phyloP scores from a whole-genome alignment of 2,888 invertebrate genomes.

The Bhutanitis thaidina region DNA sequence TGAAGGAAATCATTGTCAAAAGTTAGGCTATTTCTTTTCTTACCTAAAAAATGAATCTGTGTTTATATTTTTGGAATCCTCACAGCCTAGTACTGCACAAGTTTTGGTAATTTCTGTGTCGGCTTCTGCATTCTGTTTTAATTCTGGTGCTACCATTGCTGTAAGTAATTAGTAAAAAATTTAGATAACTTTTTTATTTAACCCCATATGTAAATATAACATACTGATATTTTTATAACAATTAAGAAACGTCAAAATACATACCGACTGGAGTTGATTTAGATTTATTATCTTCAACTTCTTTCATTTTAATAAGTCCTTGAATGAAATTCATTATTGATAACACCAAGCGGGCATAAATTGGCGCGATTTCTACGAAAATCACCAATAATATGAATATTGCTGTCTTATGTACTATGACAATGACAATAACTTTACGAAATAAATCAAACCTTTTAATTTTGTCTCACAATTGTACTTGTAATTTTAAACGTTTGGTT shows the following conservation, averaged over 20 bases:
- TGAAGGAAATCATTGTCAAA: too few species aligned
- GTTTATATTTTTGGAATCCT: slow-evolving; percentile 63
- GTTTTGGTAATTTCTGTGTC: slow-evolving; percentile 63
- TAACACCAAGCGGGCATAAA: slow-evolving; percentile 22
- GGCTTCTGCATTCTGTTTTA: slow-evolving; percentile 58
- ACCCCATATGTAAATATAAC: neutral
- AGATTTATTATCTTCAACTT: slow-evolving; percentile 56
- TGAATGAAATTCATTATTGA: slow-evolving; percentile 53
- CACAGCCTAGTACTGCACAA: slow-evolving; percentile 70
- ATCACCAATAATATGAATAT: neutral
- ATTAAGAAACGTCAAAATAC: neutral
- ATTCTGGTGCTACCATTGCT: slow-evolving; percentile 74
- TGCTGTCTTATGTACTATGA: neutral
- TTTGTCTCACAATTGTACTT: too few species aligned
- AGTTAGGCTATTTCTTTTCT: neutral
- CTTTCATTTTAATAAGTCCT: slow-evolving; percentile 55
- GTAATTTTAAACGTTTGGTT: neutral
- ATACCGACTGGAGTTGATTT: slow-evolving; percentile 56
- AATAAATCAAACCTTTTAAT: neutral
- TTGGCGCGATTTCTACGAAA: slow-evolving; percentile 17
- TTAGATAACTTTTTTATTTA: neutral
- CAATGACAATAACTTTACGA: too few species aligned
- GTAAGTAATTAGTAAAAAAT: slow-evolving; percentile 20
- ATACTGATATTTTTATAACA: neutral
- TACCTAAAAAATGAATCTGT: slow-evolving; percentile 67